Conservation (phyloP, 1,140 invertebrate species). For the Sitophilus oryzae region DNA sequence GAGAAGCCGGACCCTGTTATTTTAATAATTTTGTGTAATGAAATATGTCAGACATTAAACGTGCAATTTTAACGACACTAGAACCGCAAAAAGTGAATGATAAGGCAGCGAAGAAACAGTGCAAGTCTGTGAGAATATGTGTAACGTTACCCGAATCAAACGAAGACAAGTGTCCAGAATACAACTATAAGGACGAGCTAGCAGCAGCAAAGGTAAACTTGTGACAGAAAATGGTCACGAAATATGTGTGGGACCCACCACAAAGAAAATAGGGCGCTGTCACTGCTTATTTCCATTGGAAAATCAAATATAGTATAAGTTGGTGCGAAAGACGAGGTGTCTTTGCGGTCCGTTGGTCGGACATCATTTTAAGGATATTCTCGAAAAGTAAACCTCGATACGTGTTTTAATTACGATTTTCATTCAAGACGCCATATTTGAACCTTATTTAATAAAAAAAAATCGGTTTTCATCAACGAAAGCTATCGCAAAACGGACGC, state of each 20-base stretch:
- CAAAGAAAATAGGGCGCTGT: slow-evolving; percentile 6
- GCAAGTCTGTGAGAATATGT: slow-evolving; percentile 50
- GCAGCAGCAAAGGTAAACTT: slow-evolving; percentile 55
- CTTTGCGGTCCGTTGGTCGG: neutral
- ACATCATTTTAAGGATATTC: neutral
- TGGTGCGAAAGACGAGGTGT: neutral
- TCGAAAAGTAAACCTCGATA: neutral
- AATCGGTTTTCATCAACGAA: neutral
- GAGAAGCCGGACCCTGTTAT: slow-evolving; percentile 39
- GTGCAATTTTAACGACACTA: slow-evolving; percentile 35
- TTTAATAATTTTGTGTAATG: slow-evolving; percentile 36
- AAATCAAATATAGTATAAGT: neutral
- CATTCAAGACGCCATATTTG: slow-evolving; percentile 40
- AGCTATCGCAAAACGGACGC: too few species aligned
- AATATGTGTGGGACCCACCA: slow-evolving; percentile 20
- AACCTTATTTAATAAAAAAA: slow-evolving; percentile 35
- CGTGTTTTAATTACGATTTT: slow-evolving; percentile 19
- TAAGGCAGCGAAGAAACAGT: slow-evolving; percentile 31
- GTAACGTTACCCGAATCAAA: slow-evolving; percentile 57
- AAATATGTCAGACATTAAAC: slow-evolving; percentile 44
- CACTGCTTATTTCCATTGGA: slow-evolving; percentile 5
- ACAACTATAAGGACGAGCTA: slow-evolving; percentile 58
- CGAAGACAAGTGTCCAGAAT: slow-evolving; percentile 59
- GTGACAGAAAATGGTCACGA: slow-evolving; percentile 43
- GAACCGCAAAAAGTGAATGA: slow-evolving; percentile 36